phyloP scores from a whole-genome alignment of 2,113 vertebrate genomes.

The Syngnathoides biaculeatus region DNA sequence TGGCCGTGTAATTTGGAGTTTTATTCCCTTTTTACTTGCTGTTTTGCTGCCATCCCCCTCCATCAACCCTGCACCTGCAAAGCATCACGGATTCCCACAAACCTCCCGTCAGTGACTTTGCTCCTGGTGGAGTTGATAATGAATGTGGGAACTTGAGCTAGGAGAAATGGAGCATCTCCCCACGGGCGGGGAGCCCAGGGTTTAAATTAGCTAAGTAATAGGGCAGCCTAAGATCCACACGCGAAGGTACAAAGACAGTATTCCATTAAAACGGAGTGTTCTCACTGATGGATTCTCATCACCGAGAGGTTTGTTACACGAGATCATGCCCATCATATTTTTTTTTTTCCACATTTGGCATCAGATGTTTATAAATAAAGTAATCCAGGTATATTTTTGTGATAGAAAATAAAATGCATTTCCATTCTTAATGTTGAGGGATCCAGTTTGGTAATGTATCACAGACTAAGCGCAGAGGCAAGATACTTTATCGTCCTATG shows the following conservation, averaged over 20 bases:
- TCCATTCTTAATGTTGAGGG: not conserved
- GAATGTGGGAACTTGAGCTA: conserved; percentile 57
- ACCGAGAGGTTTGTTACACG: conserved; percentile 14
- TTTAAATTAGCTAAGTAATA: conserved; percentile 67
- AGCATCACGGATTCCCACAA: conserved; percentile 21
- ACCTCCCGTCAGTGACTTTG: conserved; percentile 31
- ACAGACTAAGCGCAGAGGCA: too few relatives aligned
- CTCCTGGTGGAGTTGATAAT: conserved; percentile 50
- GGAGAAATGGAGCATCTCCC: conserved; percentile 52
- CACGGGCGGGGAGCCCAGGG: conserved; percentile 31
- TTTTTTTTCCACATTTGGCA: too few relatives aligned
- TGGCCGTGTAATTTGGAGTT: conserved; percentile 36
- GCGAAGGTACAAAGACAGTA: conserved; percentile 22
- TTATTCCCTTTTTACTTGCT: conserved; percentile 31
- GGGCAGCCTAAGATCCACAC: conserved; percentile 37
- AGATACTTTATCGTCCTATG: not conserved
- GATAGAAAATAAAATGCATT: not conserved
- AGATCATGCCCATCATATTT: too few relatives aligned
- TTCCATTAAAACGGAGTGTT: conserved; percentile 20
- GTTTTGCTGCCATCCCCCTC: conserved; percentile 15
- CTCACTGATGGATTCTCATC: conserved; percentile 24
- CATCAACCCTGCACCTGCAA: conserved; percentile 29
- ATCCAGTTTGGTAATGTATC: not conserved
- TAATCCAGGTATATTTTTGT: too few relatives aligned
- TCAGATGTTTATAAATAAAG: not conserved